These are phyloP conservation scores for Streptopelia turtur DNA, from an alignment of 2,797 vertebrate species.

Conservation along the genomic window DNA sequence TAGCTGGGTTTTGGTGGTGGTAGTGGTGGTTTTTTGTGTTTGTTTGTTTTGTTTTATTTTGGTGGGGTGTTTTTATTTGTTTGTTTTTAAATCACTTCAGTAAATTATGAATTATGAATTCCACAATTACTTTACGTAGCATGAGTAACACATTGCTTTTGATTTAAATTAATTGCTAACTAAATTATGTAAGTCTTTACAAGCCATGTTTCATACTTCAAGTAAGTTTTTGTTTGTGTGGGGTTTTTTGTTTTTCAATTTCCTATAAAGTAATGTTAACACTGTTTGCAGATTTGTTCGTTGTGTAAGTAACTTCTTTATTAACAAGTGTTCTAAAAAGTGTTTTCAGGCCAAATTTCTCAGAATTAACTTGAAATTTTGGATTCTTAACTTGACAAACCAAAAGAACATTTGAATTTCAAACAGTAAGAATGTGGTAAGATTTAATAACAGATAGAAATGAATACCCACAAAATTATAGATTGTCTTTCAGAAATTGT, in stretches of 20 bases:
- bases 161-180: slow-evolving; percentile 52
- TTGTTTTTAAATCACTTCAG: background rate
- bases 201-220: slow-evolving; percentile 35
- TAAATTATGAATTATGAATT: slow-evolving; percentile 60
- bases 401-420: background rate
- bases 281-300: background rate
- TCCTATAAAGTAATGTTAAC: background rate
- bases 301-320: background rate
- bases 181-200: slow-evolving; percentile 20
- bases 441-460: background rate
- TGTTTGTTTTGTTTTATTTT: background rate
- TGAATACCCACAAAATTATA: background rate
- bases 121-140: slow-evolving; percentile 34
- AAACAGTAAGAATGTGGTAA: background rate
- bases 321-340: background rate
- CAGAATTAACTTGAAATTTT: background rate
- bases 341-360: background rate
- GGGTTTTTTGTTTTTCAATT: background rate
- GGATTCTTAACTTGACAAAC: background rate
- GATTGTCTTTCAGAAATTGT: background rate
- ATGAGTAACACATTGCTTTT: slow-evolving; percentile 41
- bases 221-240: background rate
- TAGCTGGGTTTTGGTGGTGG: background rate
- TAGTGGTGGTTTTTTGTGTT: background rate
- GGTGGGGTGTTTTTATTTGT: background rate